Evolutionary conservation across 2,888 invertebrate species (phyloP), one percentile per base, ranked within the genome.

Genomic region (Synanthedon myopaeformis): DNA sequence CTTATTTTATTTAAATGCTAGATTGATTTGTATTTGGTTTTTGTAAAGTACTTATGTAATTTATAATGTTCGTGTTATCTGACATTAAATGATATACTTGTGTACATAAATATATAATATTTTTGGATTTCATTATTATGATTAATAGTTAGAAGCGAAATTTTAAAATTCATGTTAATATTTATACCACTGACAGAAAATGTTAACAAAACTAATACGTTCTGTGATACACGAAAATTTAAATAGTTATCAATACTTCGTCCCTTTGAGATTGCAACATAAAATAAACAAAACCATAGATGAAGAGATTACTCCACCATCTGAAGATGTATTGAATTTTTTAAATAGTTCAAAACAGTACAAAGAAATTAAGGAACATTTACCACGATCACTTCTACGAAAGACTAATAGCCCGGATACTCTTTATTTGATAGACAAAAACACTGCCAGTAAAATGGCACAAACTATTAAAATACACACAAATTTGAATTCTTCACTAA

Each of bases 371-470:
- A 70, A 69, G 63, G 67, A 77, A n/a, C 69, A 70, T 52, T 58
- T 87, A 55, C 87, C 87, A 3, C 79, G 72, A 54, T 53, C 59
- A 51, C 68, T 87, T 49, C 60, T 86, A 13, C 78, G 62, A 59
- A 87, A 86, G 59, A 85, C 79, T 61, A 82, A 77, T 59, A 65
- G 74, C 3, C 75, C 75, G 5, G 74, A 76, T 55, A 74, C 69
- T 54, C 80, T 89, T 74, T 89, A 89, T 62, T 58, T 89, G 42
- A 74, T 89, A 52, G 81, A 89, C 56, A 67, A 63, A 54, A 63
- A 67, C 35, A 79, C 77, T 13, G 89, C 89, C 0, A 74, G 76
- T 56, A 57, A 67, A 57, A 81, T 89, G 54, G 67, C 69, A 2
- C 61, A 69, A 23, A 64, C 79, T 35, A 70, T 90, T n/a, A 69